phyloP scores from a whole-genome alignment of 2,888 invertebrate genomes.

The Athetis lepigone region DNA sequence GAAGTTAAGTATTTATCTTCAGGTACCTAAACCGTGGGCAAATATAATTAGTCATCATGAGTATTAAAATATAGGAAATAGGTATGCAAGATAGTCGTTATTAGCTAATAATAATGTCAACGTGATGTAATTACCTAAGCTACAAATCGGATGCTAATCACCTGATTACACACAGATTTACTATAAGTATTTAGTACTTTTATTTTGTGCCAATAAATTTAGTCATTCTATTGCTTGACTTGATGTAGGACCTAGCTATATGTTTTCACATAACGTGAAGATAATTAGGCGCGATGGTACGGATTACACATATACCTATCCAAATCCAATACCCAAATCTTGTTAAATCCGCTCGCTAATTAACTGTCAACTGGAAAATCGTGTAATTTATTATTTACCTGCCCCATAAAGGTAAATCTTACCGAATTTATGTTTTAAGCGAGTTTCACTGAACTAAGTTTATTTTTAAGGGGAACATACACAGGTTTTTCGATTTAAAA shows the following conservation, averaged over 20 bases:
- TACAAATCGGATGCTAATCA: neutral
- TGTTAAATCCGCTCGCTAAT: slow-evolving; percentile 41
- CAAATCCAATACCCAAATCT: slow-evolving; percentile 28
- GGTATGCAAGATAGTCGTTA: neutral
- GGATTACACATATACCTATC: slow-evolving; percentile 17
- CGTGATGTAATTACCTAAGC: neutral
- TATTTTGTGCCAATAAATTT: neutral
- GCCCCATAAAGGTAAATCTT: slow-evolving; percentile 9
- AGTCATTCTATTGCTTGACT: slow-evolving; percentile 1
- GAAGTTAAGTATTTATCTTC: slow-evolving; percentile 31
- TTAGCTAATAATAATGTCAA: neutral
- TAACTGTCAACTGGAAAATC: slow-evolving; percentile 42
- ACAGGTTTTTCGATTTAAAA: neutral
- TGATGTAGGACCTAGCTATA: neutral
- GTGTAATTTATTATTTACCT: slow-evolving; percentile 31
- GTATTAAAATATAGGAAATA: slow-evolving; percentile 5
- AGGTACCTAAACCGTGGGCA: slow-evolving; percentile 8
- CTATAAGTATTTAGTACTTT: too few species aligned
- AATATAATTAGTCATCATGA: slow-evolving; percentile 23
- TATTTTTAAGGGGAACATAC: slow-evolving; percentile 9
- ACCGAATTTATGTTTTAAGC: slow-evolving; percentile 14
- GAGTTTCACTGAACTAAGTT: slow-evolving; percentile 13
- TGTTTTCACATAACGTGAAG: slow-evolving; percentile 13
- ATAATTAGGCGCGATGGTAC: slow-evolving; percentile 19
- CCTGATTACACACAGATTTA: too few species aligned